phyloP scores from a whole-genome alignment of 2,113 vertebrate species.

The Anser brachyrhynchus region DNA sequence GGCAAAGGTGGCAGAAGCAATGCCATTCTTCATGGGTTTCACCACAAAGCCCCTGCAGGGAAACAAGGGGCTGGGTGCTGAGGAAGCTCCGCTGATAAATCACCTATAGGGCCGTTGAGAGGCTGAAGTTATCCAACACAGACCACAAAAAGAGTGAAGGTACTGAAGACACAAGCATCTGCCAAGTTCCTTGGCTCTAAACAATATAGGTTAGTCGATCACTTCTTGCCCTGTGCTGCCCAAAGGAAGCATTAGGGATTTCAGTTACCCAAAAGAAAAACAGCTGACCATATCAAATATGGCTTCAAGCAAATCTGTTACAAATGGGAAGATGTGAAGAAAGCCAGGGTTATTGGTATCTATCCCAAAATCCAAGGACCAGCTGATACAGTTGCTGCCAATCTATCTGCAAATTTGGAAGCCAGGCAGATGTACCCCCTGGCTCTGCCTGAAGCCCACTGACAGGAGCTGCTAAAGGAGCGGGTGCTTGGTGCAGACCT shows the following conservation, averaged over 20 bases:
- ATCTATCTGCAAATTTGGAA: not conserved
- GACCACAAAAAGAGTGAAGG: not conserved
- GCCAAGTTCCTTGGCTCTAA: not conserved
- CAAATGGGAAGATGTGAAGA: not conserved
- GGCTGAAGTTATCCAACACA: not conserved
- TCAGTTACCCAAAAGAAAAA: not conserved
- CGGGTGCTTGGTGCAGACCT: not conserved
- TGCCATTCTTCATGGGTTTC: not conserved
- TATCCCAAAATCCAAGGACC: not conserved
- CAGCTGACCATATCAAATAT: not conserved
- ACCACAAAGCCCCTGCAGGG: not conserved
- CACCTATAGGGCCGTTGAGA: not conserved
- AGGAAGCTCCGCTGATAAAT: not conserved
- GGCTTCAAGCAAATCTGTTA: not conserved
- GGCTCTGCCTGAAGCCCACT: not conserved
- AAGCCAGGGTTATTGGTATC: not conserved
- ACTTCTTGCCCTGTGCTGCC: accelerated
- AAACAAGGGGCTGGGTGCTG: not conserved
- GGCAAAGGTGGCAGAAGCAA: not conserved
- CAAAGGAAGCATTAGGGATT: not conserved
- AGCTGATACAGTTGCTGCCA: not conserved
- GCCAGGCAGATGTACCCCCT: not conserved
- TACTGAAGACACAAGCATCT: not conserved
- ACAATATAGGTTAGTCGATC: accelerated
- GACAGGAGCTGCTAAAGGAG: not conserved